Conservation (phyloP, 53 echinoderm and acorn worm species). For the Antedon mediterranea region DNA sequence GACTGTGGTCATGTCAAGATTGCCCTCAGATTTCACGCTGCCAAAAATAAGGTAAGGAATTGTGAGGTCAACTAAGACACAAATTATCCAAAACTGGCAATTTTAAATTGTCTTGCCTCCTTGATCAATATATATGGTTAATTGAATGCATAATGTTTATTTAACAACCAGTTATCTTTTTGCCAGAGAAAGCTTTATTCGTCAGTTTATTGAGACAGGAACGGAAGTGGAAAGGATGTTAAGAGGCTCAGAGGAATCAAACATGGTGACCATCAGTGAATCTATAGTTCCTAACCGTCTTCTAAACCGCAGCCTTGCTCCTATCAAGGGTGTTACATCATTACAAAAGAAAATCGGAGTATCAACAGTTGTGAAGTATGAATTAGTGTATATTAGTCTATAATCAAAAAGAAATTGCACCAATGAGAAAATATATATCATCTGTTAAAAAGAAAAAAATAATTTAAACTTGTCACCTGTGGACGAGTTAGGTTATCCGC, state of each 20-base stretch:
- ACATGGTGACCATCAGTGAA: neutral
- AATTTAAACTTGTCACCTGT: too few species aligned
- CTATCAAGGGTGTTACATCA: slow-evolving; percentile 34
- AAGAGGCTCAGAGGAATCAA: slow-evolving; percentile 36
- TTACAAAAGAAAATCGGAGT: slow-evolving; percentile 83
- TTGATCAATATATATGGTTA: neutral
- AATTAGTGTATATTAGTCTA: too few species aligned
- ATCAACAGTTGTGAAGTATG: slow-evolving; percentile 72
- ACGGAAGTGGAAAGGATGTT: slow-evolving; percentile 92
- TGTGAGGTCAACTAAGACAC: neutral
- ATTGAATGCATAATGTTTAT: neutral
- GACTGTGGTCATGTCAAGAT: slow-evolving; percentile 59
- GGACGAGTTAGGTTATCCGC: too few species aligned
- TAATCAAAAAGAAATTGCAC: too few species aligned
- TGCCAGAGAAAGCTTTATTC: slow-evolving; percentile 83
- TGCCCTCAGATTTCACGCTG: slow-evolving; percentile 76
- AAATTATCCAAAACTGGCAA: neutral
- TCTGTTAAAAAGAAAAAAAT: too few species aligned
- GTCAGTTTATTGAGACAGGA: slow-evolving; percentile 90
- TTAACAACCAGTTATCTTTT: neutral
- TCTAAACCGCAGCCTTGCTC: neutral
- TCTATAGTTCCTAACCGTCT: neutral
- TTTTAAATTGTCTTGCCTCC: neutral
- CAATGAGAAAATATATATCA: too few species aligned
- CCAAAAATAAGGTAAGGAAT: slow-evolving; percentile 80